Percentiles rank a stretch among this genome's conserved stretches.
These are phyloP conservation scores for Venturia canescens DNA, from an alignment of 1,140 invertebrate genomes.

Conservation along the genomic window DNA sequence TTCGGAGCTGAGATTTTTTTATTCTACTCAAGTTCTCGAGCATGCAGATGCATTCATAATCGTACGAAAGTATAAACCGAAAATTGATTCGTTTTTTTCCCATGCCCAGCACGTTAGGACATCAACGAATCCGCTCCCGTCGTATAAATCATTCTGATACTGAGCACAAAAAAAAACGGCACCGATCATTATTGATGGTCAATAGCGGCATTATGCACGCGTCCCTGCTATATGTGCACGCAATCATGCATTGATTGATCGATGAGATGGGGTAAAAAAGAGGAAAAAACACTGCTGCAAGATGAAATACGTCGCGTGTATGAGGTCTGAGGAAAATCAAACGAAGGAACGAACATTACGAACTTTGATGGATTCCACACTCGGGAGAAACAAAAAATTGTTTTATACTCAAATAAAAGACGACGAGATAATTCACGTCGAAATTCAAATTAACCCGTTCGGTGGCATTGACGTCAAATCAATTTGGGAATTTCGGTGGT, in stretches of 20 bases:
- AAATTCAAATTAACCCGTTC: no score
- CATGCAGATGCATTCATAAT: background rate
- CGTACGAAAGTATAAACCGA: background rate
- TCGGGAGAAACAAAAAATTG: no score
- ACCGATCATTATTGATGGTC: constrained; percentile 60
- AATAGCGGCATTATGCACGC: constrained; percentile 62
- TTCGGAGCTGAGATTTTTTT: no score
- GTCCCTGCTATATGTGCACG: constrained; percentile 47
- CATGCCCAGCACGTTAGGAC: background rate
- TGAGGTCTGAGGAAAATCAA: no score
- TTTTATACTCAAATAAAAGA: no score
- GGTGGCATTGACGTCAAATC: no score
- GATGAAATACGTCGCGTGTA: background rate
- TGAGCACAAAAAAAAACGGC: constrained; percentile 44
- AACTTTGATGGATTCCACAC: no score
- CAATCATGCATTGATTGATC: constrained; percentile 62
- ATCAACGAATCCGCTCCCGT: constrained; percentile 1
- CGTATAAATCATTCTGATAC: constrained; percentile 56
- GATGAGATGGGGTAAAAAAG: constrained; percentile 39
- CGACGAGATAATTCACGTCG: no score
- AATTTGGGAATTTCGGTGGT: no score
- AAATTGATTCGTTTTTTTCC: background rate
- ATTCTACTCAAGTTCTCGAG: no score
- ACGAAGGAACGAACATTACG: no score
- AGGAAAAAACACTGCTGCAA: constrained; percentile 26